Base-by-base conservation (phyloP, 1,140 invertebrate species). In the Drosophila virilis region DNA sequence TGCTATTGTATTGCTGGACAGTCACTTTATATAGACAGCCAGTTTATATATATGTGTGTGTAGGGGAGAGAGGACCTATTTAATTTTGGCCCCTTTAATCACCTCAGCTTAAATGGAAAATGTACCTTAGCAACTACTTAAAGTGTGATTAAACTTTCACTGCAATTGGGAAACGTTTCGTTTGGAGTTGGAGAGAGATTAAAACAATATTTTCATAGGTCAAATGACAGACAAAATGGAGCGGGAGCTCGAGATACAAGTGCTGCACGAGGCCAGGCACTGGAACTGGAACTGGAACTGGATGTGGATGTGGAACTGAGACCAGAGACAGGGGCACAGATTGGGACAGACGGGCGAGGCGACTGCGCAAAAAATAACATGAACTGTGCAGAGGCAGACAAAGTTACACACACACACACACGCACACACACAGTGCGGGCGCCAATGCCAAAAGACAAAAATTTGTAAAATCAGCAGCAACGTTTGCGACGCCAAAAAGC, bases 401-500 rank as follows among this genome's bases (percentile, higher is more conserved):
- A 50, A 74, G 74, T 72, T 38, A 77, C 65, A 77, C 58, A 70
- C 77, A 42, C 42, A 60, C 13, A 75, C 37, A 71, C 38, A 58
- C 62, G 10, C 57, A 59, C 17, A 17, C 15, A 57, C 50, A 58
- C 74, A 85, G 77, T 78, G 83, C 72, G 75, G 65, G 81, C 77
- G 65, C 80, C 80, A 82, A 67, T 74, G 61, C 58, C 65, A 77
- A 82, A 48, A 81, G 82, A 85, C 78, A 45, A 76, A 86, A 88
- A 89, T 88, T 83, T 88, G 84, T 83, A 77, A 88, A 88, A 89
- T 88, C 84, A 88, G 83, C 83, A 86, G 76, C 64, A 60, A 50
- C 35, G 70, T 50, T 48, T 40, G 22, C 62, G 61, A 62, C 61
- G 54, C 42, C n/a, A 15, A 42, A 57, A 57, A 71, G 35, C 46